These are phyloP conservation scores for Chironomus riparius DNA, from an alignment of 2,888 invertebrate genomes.

Conservation along the genomic window DNA sequence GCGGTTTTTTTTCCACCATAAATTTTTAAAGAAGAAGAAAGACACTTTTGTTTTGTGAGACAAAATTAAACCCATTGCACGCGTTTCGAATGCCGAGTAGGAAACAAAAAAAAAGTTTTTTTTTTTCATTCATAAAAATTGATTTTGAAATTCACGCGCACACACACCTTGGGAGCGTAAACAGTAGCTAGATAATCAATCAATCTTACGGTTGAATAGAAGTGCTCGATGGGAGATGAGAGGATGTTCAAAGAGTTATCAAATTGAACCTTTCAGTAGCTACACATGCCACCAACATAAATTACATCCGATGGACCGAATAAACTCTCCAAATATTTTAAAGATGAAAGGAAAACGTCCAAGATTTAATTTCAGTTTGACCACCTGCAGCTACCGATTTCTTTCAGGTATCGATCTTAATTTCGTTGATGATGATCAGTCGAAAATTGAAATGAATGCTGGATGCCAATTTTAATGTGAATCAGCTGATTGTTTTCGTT, in stretches of 20 bases:
- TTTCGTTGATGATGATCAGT: conserved; percentile 9
- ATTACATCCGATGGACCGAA: background rate
- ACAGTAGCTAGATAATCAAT: too few relatives aligned
- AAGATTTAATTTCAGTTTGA: background rate
- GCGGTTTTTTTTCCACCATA: too few relatives aligned
- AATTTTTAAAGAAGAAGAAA: too few relatives aligned
- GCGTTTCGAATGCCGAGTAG: too few relatives aligned
- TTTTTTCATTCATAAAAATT: too few relatives aligned
- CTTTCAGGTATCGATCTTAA: background rate
- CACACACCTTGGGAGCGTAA: too few relatives aligned
- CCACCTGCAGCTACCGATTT: conserved; percentile 1
- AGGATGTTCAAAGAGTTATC: background rate
- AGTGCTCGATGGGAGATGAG: background rate
- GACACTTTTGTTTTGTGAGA: too few relatives aligned
- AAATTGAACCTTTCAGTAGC: background rate
- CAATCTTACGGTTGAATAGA: background rate
- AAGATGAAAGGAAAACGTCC: background rate
- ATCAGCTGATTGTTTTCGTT: background rate
- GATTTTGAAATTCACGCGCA: too few relatives aligned
- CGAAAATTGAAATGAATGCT: conserved; percentile 11
- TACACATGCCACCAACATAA: background rate
- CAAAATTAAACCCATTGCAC: too few relatives aligned
- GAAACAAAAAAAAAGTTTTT: too few relatives aligned
- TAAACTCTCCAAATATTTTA: background rate
- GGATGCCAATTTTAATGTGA: background rate